These are phyloP conservation scores for Takifugu rubripes DNA, from an alignment of 2,797 vertebrate genomes.

Conservation along the genomic window DNA sequence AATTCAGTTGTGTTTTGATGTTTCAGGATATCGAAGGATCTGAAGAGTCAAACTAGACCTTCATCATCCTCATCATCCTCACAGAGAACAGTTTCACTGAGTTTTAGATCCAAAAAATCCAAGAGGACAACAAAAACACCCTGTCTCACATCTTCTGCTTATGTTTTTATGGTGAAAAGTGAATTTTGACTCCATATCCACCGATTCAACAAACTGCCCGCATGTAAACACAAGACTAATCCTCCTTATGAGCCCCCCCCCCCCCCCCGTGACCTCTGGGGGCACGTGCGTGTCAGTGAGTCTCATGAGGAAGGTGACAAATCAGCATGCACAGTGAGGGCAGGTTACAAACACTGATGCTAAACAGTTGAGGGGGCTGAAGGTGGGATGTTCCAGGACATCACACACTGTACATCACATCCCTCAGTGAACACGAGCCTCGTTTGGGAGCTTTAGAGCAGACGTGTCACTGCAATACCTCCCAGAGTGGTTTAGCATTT, in stretches of 20 bases:
- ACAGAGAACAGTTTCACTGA: slow-evolving; percentile 20
- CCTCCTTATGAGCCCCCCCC: too few species aligned
- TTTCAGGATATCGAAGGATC: slow-evolving; percentile 72
- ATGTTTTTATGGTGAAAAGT: too few species aligned
- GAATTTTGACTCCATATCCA: too few species aligned
- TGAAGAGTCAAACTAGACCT: slow-evolving; percentile 62
- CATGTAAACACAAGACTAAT: too few species aligned
- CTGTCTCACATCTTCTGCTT: too few species aligned
- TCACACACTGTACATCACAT: slow-evolving; percentile 20
- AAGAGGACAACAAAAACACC: background rate
- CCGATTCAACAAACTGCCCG: too few species aligned
- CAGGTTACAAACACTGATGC: slow-evolving; percentile 29
- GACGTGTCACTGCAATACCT: slow-evolving; percentile 27
- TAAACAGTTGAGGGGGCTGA: background rate
- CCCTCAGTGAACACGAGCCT: slow-evolving; percentile 22
- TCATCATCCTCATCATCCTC: slow-evolving; percentile 29
- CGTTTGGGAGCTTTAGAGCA: slow-evolving; percentile 26
- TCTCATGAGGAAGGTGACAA: slow-evolving; percentile 21
- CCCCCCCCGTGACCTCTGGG: background rate
- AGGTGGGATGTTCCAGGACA: slow-evolving; percentile 22
- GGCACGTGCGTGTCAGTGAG: slow-evolving; percentile 7
- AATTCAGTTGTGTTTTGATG: background rate
- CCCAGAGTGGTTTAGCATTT: background rate
- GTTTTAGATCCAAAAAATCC: slow-evolving; percentile 25
- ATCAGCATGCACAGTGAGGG: slow-evolving; percentile 46